Evolutionary conservation across 2,113 vertebrate genomes (phyloP).

Genomic region (Trematomus loennbergii): DNA sequence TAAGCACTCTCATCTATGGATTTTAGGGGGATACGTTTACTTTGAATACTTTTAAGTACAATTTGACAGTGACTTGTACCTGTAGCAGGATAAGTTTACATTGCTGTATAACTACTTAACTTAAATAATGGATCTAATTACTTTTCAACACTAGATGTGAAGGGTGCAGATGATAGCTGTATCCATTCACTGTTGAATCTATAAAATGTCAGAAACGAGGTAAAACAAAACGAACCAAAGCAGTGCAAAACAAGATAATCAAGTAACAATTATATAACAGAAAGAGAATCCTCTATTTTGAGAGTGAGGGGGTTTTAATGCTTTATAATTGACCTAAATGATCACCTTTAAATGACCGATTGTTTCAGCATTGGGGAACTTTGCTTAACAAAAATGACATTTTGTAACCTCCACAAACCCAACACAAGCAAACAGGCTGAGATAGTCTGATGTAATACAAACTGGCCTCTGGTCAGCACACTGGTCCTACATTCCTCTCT

Average conservation of each 20-base stretch:
- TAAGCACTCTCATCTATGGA: background rate
- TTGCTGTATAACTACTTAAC: too few species aligned
- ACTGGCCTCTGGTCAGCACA: constrained; percentile 16
- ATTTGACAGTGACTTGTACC: too few species aligned
- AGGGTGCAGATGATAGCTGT: too few species aligned
- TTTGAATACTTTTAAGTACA: background rate
- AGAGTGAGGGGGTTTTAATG: background rate
- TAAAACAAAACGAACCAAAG: too few species aligned
- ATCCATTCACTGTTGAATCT: too few species aligned
- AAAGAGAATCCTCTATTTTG: background rate
- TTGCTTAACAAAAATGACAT: background rate
- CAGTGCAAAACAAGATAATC: too few species aligned
- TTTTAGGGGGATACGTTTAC: background rate
- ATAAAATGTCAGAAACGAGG: too few species aligned
- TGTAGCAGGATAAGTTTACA: too few species aligned
- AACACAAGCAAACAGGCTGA: background rate
- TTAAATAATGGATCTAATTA: too few species aligned
- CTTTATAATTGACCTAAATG: background rate
- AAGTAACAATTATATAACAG: too few species aligned
- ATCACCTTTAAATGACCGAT: background rate
- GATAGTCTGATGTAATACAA: background rate
- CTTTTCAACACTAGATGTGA: too few species aligned
- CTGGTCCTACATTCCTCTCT: constrained; percentile 59
- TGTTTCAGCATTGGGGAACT: background rate
- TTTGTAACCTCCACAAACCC: background rate